Conservation (phyloP, 2,888 invertebrate species). For the Axea sp. region DNA sequence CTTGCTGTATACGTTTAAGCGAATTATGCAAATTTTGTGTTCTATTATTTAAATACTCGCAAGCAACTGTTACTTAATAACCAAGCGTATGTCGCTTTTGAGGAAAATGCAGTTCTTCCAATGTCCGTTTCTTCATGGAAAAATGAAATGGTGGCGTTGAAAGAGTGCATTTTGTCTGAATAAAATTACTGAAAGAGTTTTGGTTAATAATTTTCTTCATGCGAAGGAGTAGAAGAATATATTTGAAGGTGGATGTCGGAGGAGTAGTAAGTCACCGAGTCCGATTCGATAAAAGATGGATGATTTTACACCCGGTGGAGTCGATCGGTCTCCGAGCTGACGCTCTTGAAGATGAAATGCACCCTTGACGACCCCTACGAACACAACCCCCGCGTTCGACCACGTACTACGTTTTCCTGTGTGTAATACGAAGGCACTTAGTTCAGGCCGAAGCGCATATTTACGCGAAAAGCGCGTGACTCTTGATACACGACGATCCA, state of each 20-base stretch:
- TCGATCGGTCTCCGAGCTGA: slow-evolving; percentile 78
- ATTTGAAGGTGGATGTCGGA: slow-evolving; percentile 33
- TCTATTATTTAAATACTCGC: too few species aligned
- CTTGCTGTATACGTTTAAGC: slow-evolving; percentile 32
- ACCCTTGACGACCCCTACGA: slow-evolving; percentile 73
- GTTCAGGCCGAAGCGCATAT: slow-evolving; percentile 68
- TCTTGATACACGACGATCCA: slow-evolving; percentile 63
- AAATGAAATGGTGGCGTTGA: too few species aligned
- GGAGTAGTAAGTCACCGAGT: slow-evolving; percentile 43
- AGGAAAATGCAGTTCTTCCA: too few species aligned
- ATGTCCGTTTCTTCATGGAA: too few species aligned
- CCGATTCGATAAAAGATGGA: slow-evolving; percentile 78
- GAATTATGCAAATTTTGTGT: too few species aligned
- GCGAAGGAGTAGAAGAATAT: slow-evolving; percentile 1
- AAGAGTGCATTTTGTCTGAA: too few species aligned
- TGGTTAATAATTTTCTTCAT: neutral
- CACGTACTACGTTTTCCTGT: slow-evolving; percentile 51
- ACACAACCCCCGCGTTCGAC: slow-evolving; percentile 42
- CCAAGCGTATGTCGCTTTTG: too few species aligned
- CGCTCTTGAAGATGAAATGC: slow-evolving; percentile 78
- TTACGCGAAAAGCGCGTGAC: slow-evolving; percentile 72
- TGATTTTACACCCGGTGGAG: slow-evolving; percentile 72
- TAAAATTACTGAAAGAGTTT: too few species aligned
- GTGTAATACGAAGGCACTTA: slow-evolving; percentile 62
- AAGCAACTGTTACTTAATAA: too few species aligned